Conservation (phyloP, 2,113 vertebrate genomes). For the Xenotilapia longispinis region DNA sequence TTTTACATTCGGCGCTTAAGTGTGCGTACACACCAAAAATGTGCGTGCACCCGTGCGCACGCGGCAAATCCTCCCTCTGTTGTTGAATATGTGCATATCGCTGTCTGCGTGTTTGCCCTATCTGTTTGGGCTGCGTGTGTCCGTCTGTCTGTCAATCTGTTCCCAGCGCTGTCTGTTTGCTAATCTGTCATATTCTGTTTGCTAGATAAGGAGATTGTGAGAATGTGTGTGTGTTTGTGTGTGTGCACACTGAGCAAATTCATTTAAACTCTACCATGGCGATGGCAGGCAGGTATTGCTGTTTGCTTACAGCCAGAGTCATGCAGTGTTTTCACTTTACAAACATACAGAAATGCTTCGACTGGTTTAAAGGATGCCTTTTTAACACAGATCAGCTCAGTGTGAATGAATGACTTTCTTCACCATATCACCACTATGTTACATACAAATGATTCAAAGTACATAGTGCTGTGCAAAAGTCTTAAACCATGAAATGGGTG, state of each 20-base stretch:
- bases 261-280: neutral
- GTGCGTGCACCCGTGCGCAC: neutral
- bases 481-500: neutral
- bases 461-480: neutral
- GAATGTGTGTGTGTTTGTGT: neutral
- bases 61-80: constrained; percentile 35
- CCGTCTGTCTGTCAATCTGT: constrained; percentile 63
- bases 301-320: neutral
- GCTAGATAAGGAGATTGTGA: constrained; percentile 53
- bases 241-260: constrained; percentile 6
- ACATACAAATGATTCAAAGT: neutral
- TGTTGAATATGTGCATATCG: constrained; percentile 32
- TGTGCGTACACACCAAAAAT: neutral
- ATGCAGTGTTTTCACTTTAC: neutral
- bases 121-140: constrained; percentile 37
- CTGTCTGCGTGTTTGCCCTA: constrained; percentile 52
- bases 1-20: neutral
- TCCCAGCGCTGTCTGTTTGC: constrained; percentile 57
- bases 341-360: neutral
- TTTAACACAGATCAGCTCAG: neutral
- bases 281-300: neutral
- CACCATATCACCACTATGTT: neutral
- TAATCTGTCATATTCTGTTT: constrained; percentile 64
- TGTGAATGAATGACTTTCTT: neutral
- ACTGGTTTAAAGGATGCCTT: neutral